Conservation (phyloP, 2,113 vertebrate genomes). For the Tupaia chinensis region DNA sequence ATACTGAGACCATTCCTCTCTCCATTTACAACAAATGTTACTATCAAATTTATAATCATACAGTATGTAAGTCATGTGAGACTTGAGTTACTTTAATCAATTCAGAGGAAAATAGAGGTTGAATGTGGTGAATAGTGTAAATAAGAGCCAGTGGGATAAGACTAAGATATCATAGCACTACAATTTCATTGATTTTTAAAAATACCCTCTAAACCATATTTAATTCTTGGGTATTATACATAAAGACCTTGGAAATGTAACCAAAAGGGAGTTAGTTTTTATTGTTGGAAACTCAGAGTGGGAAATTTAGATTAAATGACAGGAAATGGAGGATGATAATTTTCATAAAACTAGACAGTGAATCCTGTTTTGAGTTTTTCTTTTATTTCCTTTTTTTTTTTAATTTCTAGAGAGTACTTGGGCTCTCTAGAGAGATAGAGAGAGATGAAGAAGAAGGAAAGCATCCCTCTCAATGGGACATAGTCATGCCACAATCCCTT, state of each 20-base stretch:
- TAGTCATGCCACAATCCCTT: too few relatives aligned
- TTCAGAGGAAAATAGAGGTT: neutral
- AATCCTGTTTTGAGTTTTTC: conserved; percentile 26
- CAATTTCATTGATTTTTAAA: neutral
- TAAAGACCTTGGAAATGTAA: neutral
- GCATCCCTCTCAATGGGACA: too few relatives aligned
- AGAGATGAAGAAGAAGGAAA: too few relatives aligned
- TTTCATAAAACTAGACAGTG: neutral
- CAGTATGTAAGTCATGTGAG: neutral
- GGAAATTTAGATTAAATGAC: neutral
- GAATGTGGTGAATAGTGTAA: neutral
- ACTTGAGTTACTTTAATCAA: neutral
- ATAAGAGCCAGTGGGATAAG: neutral
- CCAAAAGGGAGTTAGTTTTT: conserved; percentile 5
- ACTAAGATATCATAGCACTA: neutral
- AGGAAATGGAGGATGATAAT: neutral
- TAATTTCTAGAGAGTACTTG: too few relatives aligned
- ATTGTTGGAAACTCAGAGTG: conserved; percentile 15
- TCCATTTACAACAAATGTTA: neutral
- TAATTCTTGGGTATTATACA: conserved; percentile 7
- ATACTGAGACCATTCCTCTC: neutral
- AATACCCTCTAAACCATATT: neutral
- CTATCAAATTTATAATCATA: neutral
- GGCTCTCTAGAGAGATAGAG: too few relatives aligned
- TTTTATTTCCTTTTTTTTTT: neutral